Evolutionary conservation across 1,140 invertebrate genomes (phyloP).

Genomic region (Drosophila micromelanica): DNA sequence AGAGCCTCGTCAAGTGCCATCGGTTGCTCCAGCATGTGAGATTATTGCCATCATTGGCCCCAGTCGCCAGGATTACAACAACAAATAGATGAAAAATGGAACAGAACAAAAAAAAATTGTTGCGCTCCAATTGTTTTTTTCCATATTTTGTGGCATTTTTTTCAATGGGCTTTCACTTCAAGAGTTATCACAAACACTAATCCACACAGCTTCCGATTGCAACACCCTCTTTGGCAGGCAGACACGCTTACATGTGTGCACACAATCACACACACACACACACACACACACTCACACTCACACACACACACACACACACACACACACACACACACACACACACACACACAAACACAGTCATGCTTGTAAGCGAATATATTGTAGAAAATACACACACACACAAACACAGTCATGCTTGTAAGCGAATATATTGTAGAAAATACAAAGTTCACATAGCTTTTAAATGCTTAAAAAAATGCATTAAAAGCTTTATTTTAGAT

Average conservation of each 20-base stretch:
- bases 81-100: not conserved
- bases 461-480: not conserved
- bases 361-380: too few relatives aligned
- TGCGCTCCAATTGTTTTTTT: slow-evolving; percentile 15
- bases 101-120: not conserved
- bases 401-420: too few relatives aligned
- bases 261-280: not conserved
- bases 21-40: slow-evolving; percentile 31
- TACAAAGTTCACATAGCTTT: not conserved
- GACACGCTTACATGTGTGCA: not conserved
- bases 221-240: slow-evolving; percentile 5
- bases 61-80: slow-evolving; percentile 58
- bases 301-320: not conserved
- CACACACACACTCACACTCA: too few relatives aligned
- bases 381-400: not conserved
- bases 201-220: slow-evolving; percentile 36
- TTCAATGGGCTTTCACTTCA: slow-evolving; percentile 16
- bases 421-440: too few relatives aligned
- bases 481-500: not conserved
- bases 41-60: slow-evolving; percentile 60
- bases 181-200: slow-evolving; percentile 39
- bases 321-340: too few relatives aligned
- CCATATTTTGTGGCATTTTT: slow-evolving; percentile 13
- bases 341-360: not conserved
- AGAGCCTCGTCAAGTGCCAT: slow-evolving; percentile 53